Evolutionary conservation across 2,113 vertebrate species (phyloP).

Genomic region (Daubentonia madagascariensis): DNA sequence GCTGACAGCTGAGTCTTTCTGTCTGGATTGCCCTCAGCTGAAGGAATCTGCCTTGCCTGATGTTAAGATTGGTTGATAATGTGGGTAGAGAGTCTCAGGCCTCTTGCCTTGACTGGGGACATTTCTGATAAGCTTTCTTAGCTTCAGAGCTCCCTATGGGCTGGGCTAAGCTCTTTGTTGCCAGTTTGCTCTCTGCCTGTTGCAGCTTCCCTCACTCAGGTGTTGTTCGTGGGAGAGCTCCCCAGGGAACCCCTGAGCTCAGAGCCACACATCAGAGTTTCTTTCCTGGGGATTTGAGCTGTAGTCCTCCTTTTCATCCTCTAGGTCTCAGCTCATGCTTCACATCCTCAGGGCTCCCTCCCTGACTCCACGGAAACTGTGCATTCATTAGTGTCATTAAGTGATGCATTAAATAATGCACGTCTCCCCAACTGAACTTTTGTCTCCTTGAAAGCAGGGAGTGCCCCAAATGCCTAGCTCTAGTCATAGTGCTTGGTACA

Average conservation of each 20-base stretch:
- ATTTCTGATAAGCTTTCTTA: neutral
- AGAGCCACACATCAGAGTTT: neutral
- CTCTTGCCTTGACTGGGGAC: neutral
- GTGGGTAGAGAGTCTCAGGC: neutral
- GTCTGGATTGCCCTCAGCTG: neutral
- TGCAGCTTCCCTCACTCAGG: neutral
- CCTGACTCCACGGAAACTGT: neutral
- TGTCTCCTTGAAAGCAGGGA: neutral
- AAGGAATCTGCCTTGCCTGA: neutral
- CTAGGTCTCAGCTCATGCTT: neutral
- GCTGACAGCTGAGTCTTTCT: neutral
- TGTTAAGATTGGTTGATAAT: neutral
- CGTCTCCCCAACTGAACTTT: neutral
- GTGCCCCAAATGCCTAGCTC: neutral
- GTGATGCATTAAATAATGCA: neutral
- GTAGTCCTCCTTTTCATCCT: neutral
- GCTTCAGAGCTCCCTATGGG: neutral
- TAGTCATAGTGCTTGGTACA: neutral
- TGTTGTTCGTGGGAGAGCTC: rapidly evolving
- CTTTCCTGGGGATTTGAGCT: neutral
- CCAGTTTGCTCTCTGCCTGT: neutral
- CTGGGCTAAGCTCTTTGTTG: neutral
- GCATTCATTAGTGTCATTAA: neutral
- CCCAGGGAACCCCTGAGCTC: neutral
- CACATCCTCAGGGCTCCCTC: neutral